Percentiles rank a stretch among this genome's conserved stretches.
Evolutionary conservation across 1,140 invertebrate genomes (phyloP).

Genomic region (Drosophila arizonae): DNA sequence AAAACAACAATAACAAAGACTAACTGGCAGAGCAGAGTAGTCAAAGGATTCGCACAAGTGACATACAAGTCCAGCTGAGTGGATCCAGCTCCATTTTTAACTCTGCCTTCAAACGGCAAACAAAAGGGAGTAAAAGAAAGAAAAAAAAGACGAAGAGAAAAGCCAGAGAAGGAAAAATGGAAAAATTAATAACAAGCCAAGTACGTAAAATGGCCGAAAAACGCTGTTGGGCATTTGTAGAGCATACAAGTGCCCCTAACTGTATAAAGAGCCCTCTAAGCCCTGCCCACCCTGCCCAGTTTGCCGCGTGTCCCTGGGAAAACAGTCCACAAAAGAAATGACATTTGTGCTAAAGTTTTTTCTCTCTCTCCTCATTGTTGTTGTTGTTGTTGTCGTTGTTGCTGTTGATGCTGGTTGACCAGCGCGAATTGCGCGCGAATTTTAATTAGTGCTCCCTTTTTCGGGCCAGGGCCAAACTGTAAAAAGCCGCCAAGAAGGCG

Average conservation of each 20-base stretch:
- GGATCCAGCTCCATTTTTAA: conserved; percentile 26
- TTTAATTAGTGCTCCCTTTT: conserved; percentile 74
- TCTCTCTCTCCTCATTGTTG: conserved; percentile 15
- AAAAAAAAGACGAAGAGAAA: conserved; percentile 21
- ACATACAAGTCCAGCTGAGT: conserved; percentile 65
- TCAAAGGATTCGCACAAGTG: conserved; percentile 64
- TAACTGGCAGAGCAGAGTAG: conserved; percentile 1
- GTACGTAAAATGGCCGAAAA: conserved; percentile 60
- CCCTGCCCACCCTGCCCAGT: conserved; percentile 7
- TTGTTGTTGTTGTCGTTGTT: conserved; percentile 59
- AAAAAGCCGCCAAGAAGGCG: conserved; percentile 27
- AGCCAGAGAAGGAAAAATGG: conserved; percentile 10
- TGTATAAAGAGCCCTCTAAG: conserved; percentile 1
- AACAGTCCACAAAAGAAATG: conserved; percentile 69
- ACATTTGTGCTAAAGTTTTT: conserved; percentile 69
- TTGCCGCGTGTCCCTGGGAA: conserved; percentile 4
- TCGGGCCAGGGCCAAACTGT: not conserved
- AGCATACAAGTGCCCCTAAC: conserved; percentile 37
- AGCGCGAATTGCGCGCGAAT: conserved; percentile 79
- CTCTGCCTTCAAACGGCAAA: conserved; percentile 56
- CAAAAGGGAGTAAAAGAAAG: conserved; percentile 47
- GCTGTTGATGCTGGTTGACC: conserved; percentile 66
- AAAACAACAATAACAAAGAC: too few relatives aligned
- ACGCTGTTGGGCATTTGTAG: conserved; percentile 62
- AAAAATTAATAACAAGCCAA: conserved; percentile 63